Base-by-base conservation (phyloP, 1,140 invertebrate genomes). In the Pteromalus puparum region DNA sequence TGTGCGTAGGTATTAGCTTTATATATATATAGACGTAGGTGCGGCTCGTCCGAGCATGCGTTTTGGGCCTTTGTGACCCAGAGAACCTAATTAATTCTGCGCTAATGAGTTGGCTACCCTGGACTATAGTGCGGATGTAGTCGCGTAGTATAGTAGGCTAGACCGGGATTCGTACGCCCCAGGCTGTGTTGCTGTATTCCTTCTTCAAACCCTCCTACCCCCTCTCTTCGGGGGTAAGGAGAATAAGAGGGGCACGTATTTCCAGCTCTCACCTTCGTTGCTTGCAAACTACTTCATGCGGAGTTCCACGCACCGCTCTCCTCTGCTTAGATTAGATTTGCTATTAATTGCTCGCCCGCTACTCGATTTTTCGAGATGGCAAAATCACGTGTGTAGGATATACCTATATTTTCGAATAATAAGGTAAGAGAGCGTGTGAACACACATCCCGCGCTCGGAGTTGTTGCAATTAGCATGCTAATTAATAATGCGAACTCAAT, bases 61-160 rank as follows among this genome's bases (percentile, higher is more conserved):
- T 88, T 88, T 88, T 89, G 88, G 88, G 89, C 89, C 90, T 91
- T 91, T 91, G 90, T 90, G 89, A 90, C 90, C 90, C 87, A 88
- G 88, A 89, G 89, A 90, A 91, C 88, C 90, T 90, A 91, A 91
- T 91, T 91, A 90, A 91, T 91, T 90, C 88, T 84, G 87, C 88
- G 88, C 87, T 91, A 91, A 91, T 91, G 90, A 90, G 88, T 90
- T 88, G 89, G 88, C 89, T 89, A 86, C 88, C 87, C 88, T 88
- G 86, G 88, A 87, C 87, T 87, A 86, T 74, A 28, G 73, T 30
- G 9, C 30, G 73, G 6, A 46, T 46, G 10, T 46, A 46, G 10
- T 12, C 10, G 12, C 46, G 46, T 18, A 18, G 53, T 6, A 81
- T 81, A 81, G 87, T 87, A 88, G 87, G 85, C 87, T 87, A 87